These are phyloP conservation scores for Parnassius smintheus DNA, from an alignment of 2,888 invertebrate species.

Conservation along the genomic window DNA sequence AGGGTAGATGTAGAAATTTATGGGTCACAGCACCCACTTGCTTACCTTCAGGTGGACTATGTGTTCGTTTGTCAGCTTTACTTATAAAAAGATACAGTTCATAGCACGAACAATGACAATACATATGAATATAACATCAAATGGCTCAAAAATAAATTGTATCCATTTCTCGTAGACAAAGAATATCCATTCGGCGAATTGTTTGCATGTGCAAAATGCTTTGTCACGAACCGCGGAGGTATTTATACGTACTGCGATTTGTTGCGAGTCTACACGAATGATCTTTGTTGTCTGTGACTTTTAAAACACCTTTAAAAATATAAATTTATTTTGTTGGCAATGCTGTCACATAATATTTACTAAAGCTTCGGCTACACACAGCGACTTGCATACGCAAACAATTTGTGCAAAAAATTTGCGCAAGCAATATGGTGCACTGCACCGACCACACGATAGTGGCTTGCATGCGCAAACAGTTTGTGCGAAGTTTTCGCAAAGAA, in stretches of 20 bases:
- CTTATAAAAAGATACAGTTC: neutral
- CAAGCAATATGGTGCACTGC: no score
- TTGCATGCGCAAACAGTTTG: neutral
- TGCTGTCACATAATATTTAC: no score
- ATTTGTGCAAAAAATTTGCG: neutral
- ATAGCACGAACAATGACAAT: no score
- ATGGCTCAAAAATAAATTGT: neutral
- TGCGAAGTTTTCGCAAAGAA: no score
- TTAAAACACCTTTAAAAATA: neutral
- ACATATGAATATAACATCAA: neutral
- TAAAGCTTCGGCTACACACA: neutral
- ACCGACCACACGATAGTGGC: neutral
- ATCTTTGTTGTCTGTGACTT: constrained; percentile 12
- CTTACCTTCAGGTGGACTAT: no score
- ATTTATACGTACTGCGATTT: constrained; percentile 4
- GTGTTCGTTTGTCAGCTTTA: no score
- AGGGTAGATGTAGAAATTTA: no score
- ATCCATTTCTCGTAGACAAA: constrained; percentile 2
- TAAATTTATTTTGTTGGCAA: no score
- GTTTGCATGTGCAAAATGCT: constrained; percentile 32
- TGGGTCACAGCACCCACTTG: no score
- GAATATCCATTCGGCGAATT: constrained; percentile 15
- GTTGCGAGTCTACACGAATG: neutral
- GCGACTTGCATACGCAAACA: constrained; percentile 13
- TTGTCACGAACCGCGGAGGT: constrained; percentile 24